phyloP scores from a whole-genome alignment of 2,888 invertebrate species.

The Mantis religiosa region DNA sequence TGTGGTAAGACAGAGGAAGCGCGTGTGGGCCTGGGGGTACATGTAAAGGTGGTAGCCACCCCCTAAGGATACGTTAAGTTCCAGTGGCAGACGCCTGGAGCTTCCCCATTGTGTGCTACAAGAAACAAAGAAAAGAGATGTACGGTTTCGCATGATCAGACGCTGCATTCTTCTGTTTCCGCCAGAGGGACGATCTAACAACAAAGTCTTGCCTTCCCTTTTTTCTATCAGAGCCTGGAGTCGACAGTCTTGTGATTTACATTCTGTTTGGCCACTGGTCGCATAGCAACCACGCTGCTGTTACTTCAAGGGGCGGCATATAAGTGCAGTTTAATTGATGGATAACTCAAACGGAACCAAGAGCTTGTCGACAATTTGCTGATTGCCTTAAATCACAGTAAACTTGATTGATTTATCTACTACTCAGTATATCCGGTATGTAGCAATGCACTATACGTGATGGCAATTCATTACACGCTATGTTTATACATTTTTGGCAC shows the following conservation, averaged over 20 bases:
- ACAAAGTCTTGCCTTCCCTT: not conserved
- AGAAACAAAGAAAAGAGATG: not conserved
- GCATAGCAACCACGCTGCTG: not conserved
- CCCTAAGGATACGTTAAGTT: not conserved
- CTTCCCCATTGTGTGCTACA: not conserved
- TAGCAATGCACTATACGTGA: too few relatives aligned
- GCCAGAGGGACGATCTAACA: not conserved
- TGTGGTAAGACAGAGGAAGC: not conserved
- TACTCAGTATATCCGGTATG: too few relatives aligned
- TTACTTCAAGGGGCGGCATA: too few relatives aligned
- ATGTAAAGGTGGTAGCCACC: not conserved
- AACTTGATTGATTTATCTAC: too few relatives aligned
- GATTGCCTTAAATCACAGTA: too few relatives aligned
- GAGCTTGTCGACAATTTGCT: too few relatives aligned
- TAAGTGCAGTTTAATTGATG: too few relatives aligned
- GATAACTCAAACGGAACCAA: too few relatives aligned
- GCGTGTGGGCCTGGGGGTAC: too few relatives aligned
- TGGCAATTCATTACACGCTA: too few relatives aligned
- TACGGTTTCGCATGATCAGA: not conserved
- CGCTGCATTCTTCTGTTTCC: not conserved
- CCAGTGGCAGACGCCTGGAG: not conserved
- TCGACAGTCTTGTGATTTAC: not conserved
- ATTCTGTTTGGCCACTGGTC: not conserved
- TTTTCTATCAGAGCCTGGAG: not conserved
- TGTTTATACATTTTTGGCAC: too few relatives aligned